Evolutionary conservation across 2,113 vertebrate genomes (phyloP).

Genomic region (Scolopax mira): DNA sequence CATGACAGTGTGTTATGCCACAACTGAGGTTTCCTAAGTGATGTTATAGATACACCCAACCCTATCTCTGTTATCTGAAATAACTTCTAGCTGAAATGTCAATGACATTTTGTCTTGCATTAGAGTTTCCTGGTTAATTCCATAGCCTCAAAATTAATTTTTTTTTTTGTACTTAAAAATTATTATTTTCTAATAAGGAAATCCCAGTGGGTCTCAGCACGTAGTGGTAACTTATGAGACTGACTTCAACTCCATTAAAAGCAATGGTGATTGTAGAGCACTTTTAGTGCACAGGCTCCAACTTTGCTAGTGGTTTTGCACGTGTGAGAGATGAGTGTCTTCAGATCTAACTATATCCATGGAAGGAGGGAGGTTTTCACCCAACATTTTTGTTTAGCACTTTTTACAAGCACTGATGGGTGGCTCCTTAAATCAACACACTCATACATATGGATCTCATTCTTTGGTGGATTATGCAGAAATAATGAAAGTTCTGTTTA

Average conservation of each 20-base stretch:
- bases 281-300: background rate
- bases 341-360: background rate
- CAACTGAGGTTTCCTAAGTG: background rate
- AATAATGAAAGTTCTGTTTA: background rate
- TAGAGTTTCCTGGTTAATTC: background rate
- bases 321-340: background rate
- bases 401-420: background rate
- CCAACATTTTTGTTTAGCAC: background rate
- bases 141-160: background rate
- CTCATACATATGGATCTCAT: background rate
- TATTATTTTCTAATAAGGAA: background rate
- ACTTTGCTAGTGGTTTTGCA: background rate
- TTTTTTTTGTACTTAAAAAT: background rate
- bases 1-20: background rate
- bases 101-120: background rate
- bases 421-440: background rate
- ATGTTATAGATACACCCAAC: background rate
- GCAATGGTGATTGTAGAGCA: accelerated
- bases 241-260: background rate
- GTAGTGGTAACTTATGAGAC: background rate
- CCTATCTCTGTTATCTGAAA: background rate
- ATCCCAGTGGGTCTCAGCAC: background rate
- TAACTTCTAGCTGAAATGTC: background rate
- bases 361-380: background rate
- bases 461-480: background rate